Evolutionary conservation across 2,113 vertebrate species (phyloP), one percentile per base, ranked within the genome.

Genomic region (Mixornis gularis): DNA sequence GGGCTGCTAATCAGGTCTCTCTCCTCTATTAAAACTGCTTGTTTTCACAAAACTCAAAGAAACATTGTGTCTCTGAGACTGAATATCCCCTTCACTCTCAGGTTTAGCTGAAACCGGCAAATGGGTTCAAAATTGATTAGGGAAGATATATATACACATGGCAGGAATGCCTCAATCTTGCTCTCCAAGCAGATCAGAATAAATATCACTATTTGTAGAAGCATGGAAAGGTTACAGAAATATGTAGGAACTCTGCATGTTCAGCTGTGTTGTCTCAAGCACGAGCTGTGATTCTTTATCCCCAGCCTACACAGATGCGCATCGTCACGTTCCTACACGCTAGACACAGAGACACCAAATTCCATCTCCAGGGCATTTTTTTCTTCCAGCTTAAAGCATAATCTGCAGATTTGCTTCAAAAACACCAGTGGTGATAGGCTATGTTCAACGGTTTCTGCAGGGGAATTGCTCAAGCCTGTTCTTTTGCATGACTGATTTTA

Each of bases 1-100:
- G 95, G 95, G 94, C 82, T 82, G 7, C 95, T 96, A 95, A 96
- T 91, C 90, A 96, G 68, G 85, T 58, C 87, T 90, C 90, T 89
- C 87, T 94, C 49, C 81, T 73, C 93, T 90, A 96, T 93, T 95
- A 95, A 85, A 91, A 87, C 74, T 1, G 32, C 85, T 94, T 87
- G 64, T 95, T 96, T 95, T 72, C 94, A 77, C 17, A 34, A 79
- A 89, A 87, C 79, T 72, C 85, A 81, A 92, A 87, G 87, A 85
- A 89, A 77, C 4, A 1, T 40, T 0, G 0, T 40, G 60, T 91
- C 79, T 72, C 90, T 25, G 51, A 79, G 85, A 18, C 81, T 34
- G 9, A 62, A 55, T n/a, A 86, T 17, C 78, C 65, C 34, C 24
- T 63, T 65, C 4, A 0, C 89, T 72, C 64, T 80, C 19, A 41